Evolutionary conservation across 1,140 invertebrate species (phyloP).

Genomic region (Drosophila erecta): DNA sequence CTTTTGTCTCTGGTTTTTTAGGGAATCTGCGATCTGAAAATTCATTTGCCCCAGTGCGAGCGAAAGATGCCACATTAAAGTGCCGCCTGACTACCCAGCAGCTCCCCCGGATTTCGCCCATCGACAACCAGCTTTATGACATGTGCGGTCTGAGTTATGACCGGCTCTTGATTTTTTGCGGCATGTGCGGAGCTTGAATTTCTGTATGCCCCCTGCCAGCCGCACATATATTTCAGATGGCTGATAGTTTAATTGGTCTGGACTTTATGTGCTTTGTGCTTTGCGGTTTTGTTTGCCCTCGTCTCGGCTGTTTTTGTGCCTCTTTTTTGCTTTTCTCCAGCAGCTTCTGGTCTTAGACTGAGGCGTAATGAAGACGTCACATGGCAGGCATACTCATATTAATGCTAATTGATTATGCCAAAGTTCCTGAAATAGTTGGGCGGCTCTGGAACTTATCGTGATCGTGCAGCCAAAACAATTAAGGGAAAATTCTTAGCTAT

Average conservation of each 20-base stretch:
- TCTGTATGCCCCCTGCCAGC: conserved; percentile 16
- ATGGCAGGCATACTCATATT: conserved; percentile 62
- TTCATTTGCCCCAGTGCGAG: conserved; percentile 38
- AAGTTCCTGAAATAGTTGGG: conserved; percentile 25
- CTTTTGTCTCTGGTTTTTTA: conserved; percentile 41
- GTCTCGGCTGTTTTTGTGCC: conserved; percentile 1
- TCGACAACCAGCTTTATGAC: conserved; percentile 53
- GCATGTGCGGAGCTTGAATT: conserved; percentile 52
- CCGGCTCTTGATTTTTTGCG: conserved; percentile 23
- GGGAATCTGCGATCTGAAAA: conserved; percentile 65
- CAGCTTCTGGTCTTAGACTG: conserved; percentile 66
- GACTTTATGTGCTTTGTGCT: conserved; percentile 58
- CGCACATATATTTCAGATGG: conserved; percentile 62
- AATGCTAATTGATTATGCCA: conserved; percentile 62
- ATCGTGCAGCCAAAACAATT: conserved; percentile 19
- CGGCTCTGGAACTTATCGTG: conserved; percentile 27
- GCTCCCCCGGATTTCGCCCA: conserved; percentile 33
- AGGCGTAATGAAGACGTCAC: conserved; percentile 68
- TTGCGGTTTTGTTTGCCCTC: conserved; percentile 33
- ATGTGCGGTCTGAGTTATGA: conserved; percentile 61
- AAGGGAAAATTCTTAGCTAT: conserved; percentile 1
- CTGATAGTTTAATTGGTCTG: conserved; percentile 77
- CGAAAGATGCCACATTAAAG: conserved; percentile 62
- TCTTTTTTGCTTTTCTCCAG: background rate
- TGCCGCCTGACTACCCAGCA: conserved; percentile 56